Evolutionary conservation across 2,797 vertebrate genomes (phyloP).

Genomic region (Syngnathus acus): DNA sequence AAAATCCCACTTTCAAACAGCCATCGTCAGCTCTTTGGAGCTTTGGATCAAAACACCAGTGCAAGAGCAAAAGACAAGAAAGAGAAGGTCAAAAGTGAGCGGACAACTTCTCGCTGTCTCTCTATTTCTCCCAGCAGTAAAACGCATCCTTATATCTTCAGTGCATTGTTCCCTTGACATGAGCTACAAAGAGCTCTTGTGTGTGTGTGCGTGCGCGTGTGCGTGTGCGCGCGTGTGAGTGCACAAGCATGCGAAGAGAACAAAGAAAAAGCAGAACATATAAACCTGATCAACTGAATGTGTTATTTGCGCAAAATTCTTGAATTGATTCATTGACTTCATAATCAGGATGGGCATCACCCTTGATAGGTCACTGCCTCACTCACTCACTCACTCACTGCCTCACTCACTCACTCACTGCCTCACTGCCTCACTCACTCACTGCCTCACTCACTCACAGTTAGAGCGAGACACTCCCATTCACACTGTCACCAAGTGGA

Average conservation of each 20-base stretch:
- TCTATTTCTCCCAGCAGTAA: constrained; percentile 29
- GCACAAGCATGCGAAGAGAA: not conserved
- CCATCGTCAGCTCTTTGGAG: not conserved
- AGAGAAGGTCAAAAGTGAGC: constrained; percentile 28
- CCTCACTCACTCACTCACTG: too few species aligned
- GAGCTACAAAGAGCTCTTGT: not conserved
- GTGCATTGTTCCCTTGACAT: constrained; percentile 56
- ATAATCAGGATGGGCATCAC: too few species aligned
- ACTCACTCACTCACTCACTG: too few species aligned
- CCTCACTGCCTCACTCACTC: too few species aligned
- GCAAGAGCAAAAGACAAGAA: constrained; percentile 4
- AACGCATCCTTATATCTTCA: constrained; percentile 66
- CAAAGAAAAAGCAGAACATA: not conserved
- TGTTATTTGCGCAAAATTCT: too few species aligned
- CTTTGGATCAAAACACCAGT: not conserved
- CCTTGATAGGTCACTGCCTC: too few species aligned
- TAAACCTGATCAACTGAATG: too few species aligned
- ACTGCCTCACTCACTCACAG: too few species aligned
- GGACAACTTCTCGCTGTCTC: constrained; percentile 12
- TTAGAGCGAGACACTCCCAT: too few species aligned
- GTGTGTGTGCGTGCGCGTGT: constrained; percentile 6
- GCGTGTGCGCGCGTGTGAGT: too few species aligned
- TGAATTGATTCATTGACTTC: too few species aligned
- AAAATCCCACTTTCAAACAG: not conserved
- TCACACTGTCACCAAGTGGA: too few species aligned